phyloP scores from a whole-genome alignment of 2,113 vertebrate species.

The Columba janthina region DNA sequence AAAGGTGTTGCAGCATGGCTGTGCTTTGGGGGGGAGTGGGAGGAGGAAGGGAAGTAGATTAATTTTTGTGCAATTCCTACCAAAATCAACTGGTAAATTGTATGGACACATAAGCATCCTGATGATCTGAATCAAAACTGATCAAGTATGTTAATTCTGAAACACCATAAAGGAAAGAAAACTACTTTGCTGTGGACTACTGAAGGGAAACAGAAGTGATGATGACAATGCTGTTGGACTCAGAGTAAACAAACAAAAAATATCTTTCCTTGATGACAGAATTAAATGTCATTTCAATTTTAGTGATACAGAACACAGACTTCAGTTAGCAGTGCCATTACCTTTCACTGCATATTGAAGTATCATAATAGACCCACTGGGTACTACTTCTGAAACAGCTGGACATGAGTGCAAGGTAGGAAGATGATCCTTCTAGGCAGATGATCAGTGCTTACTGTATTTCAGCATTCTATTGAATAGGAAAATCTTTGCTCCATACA shows the following conservation, averaged over 20 bases:
- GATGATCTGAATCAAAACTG: not conserved
- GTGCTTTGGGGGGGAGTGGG: not conserved
- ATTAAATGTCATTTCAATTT: not conserved
- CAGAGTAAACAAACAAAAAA: not conserved
- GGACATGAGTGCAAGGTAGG: not conserved
- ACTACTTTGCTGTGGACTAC: not conserved
- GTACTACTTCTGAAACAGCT: not conserved
- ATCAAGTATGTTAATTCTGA: not conserved
- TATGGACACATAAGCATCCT: not conserved
- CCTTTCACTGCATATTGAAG: not conserved
- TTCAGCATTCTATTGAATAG: not conserved
- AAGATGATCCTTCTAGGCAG: not conserved
- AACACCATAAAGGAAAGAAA: not conserved
- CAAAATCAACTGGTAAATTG: not conserved
- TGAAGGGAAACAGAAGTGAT: not conserved
- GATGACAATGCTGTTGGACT: not conserved
- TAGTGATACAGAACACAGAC: not conserved
- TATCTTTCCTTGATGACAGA: not conserved
- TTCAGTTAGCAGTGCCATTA: not conserved
- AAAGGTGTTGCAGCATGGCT: not conserved
- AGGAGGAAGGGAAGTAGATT: not conserved
- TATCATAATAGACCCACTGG: not conserved
- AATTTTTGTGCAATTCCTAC: not conserved
- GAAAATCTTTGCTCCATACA: too few relatives aligned
- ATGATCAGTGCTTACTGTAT: not conserved